These are phyloP conservation scores for Andrena cerasifolii DNA, from an alignment of 1,140 invertebrate species.

Conservation along the genomic window DNA sequence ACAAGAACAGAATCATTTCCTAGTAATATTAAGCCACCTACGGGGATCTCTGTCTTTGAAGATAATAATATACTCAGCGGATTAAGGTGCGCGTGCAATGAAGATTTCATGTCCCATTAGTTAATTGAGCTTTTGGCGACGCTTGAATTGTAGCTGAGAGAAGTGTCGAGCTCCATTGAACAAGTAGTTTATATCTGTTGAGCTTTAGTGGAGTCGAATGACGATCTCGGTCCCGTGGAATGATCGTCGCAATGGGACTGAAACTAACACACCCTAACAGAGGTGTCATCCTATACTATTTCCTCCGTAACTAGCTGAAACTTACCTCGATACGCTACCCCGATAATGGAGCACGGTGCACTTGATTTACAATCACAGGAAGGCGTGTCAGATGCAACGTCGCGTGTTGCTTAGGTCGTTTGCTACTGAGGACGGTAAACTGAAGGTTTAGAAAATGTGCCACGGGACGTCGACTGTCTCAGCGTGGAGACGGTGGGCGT, in stretches of 20 bases:
- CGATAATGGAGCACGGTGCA: slow-evolving; percentile 15
- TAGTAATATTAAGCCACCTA: too few relatives aligned
- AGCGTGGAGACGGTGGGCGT: neutral
- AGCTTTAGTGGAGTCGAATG: neutral
- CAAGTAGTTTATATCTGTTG: neutral
- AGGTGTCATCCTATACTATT: neutral
- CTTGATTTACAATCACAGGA: neutral
- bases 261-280: neutral
- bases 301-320: neutral
- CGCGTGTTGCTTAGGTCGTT: neutral
- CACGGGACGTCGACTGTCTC: neutral
- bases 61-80: too few relatives aligned
- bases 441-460: neutral
- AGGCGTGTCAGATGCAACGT: neutral
- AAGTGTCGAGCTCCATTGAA: neutral
- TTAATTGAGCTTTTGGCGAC: neutral
- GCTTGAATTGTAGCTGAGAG: neutral
- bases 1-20: too few relatives aligned
- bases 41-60: too few relatives aligned
- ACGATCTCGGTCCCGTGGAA: neutral
- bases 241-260: neutral
- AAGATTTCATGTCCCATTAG: too few relatives aligned
- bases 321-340: neutral
- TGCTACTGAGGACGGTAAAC: neutral
- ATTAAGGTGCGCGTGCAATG: too few relatives aligned